Percentiles rank a stretch among this genome's conserved stretches.
Conservation (phyloP, 2,888 invertebrate species). For the Papilio protenor region DNA sequence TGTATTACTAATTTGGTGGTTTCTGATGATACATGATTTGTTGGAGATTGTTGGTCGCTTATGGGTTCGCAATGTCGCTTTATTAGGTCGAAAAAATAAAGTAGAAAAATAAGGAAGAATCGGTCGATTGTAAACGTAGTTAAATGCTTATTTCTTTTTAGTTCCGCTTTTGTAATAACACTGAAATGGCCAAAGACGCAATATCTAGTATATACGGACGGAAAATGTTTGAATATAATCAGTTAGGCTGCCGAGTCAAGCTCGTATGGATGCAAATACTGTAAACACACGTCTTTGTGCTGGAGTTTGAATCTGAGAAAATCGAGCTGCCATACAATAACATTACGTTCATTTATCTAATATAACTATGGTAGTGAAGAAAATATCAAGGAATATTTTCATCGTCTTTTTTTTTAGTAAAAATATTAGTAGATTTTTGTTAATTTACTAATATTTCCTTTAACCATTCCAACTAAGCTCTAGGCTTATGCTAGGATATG, state of each 20-base stretch:
- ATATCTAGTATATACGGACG: conserved; percentile 17
- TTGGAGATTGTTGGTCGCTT: neutral
- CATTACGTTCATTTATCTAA: conserved; percentile 2
- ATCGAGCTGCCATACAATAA: conserved; percentile 1
- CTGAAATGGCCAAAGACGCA: conserved; percentile 2
- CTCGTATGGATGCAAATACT: conserved; percentile 42
- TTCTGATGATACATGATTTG: neutral
- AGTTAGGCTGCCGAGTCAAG: conserved; percentile 1
- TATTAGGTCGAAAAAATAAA: too few species aligned
- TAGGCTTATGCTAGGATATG: too few species aligned
- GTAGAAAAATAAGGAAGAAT: too few species aligned
- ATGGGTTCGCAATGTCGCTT: too few species aligned
- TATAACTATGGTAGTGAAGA: neutral
- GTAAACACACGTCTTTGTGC: conserved; percentile 29
- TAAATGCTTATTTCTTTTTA: neutral
- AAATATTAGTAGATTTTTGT: too few species aligned
- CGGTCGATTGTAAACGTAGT: neutral
- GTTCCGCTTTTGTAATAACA: neutral
- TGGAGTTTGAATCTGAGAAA: conserved; percentile 31
- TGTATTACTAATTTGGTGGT: neutral
- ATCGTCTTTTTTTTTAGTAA: too few species aligned
- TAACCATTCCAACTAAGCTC: too few species aligned
- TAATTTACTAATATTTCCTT: too few species aligned
- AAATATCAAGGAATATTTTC: neutral
- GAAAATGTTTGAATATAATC: conserved; percentile 39